A percentile compares a stretch with the other conserved stretches of the same genome.
Conservation (phyloP, 2,888 invertebrate genomes). For the Cinara cedri region DNA sequence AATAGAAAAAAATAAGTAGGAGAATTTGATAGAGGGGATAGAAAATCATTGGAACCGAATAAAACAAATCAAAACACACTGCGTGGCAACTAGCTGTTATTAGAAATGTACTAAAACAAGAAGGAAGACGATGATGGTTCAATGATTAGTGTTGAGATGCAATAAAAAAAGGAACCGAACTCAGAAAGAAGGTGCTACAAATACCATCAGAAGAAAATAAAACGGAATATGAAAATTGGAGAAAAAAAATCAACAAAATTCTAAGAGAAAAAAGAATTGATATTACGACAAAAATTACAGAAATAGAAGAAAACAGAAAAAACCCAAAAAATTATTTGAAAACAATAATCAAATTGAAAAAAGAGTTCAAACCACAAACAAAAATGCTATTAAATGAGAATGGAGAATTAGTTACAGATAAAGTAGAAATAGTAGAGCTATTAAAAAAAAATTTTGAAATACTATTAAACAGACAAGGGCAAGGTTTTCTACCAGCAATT, state of each 20-base stretch:
- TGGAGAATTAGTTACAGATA: constrained; percentile 28
- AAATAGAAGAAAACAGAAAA: not conserved
- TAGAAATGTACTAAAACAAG: not conserved
- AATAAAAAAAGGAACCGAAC: not conserved
- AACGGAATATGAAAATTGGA: not conserved
- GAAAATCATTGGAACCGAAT: not conserved
- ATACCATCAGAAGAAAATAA: not conserved
- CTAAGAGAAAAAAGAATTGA: not conserved
- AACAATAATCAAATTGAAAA: constrained; percentile 11
- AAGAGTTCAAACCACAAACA: constrained; percentile 19
- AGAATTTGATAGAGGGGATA: not conserved
- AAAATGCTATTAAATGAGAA: constrained; percentile 33
- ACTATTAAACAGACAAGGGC: constrained; percentile 21
- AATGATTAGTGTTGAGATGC: constrained; percentile 3
- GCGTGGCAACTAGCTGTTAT: not conserved
- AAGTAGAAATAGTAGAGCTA: constrained; percentile 30
- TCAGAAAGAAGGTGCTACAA: constrained; percentile 9
- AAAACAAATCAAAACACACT: not conserved
- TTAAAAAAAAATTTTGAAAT: constrained; percentile 35
- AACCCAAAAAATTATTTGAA: not conserved
- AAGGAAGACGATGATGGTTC: constrained; percentile 12
- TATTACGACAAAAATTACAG: not conserved
- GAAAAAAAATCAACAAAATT: not conserved
- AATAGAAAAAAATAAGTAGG: not conserved
- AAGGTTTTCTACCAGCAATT: too few relatives aligned